Evolutionary conservation across 2,113 vertebrate genomes (phyloP), one percentile per base, ranked within the genome.

Genomic region (Mus musculus): DNA sequence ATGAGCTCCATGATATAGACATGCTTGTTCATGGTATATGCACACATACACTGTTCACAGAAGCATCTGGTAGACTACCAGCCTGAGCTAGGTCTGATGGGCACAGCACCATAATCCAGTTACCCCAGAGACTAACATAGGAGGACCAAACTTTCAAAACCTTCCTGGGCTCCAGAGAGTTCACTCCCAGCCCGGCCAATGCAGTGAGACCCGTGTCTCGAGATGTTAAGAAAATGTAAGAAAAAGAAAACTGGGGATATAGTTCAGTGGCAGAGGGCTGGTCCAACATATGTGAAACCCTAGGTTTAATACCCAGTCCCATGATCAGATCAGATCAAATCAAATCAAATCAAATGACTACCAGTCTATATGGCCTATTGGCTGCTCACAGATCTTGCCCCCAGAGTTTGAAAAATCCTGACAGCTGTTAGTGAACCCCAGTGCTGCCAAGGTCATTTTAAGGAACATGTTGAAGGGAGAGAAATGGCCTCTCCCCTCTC

Each of bases 41-140:
- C 56, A 56, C 30, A 88, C 46, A 67, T 33, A 36, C 3, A 13
- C n/a, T 42, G 30, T 90, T 91, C 92, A 61, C 61, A 88, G 76
- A 95, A 97, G 67, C 72, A 82, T 88, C 71, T 94, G 11, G 42
- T 28, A 28, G 59, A 85, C 33, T 52, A 63, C 76, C 39, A 80
- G 87, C 56, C 84, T 49, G 52, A 88, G 33, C 36, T 36, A 72
- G 86, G 49, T 56, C 49, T 72, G 33, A 56, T 82, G 54, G 52
- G n/a, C 28, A 63, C 39, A 63, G 49, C 7, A 24, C 69, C 14
- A 16, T 17, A 73, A 72, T 54, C 86, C 13, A 72, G 86, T 54
- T 26, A 88, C 46, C 33, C 20, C 14, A 13, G 67, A 88, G 49
- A 54, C 36, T 28, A 69, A 72, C 33, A 36, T 56, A 56, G 13